Base-by-base conservation (phyloP, 2,113 vertebrate species). In the Alouatta palliata region DNA sequence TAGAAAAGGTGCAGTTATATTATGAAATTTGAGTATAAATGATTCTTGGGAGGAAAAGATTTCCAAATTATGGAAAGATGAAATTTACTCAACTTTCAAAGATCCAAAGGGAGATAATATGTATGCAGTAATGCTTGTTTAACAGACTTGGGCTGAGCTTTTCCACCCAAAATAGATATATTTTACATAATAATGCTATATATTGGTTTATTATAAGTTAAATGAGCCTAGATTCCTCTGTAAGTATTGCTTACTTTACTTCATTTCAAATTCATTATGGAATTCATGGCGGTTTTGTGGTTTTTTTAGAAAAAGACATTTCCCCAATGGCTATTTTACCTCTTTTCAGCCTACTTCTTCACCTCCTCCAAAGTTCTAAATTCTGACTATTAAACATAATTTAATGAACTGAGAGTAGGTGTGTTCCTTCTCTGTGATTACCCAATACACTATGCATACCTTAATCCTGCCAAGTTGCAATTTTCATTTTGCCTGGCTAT, bases 101-200 rank as follows among this genome's bases (percentile, higher is more conserved):
- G 70, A 93, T 87, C 70, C 92, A 88, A 70, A 58, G 91, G 96
- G 83, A 95, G 58, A 88, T 52, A 90, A 94, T 92, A 94, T 87
- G 11, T 54, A 90, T 94, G 79, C 71, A 94, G 47, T 77, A 92
- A 95, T 95, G 84, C 87, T 79, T 96, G 92, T 71, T 95, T 96
- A 97, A 85, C 89, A 88, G 87, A 86, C 87, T 97, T 16, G 12
- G 32, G 52, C 40, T 96, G 87, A 97, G 81, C 6, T 68, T 66
- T 96, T 79, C 45, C 1, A 70, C 56, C 54, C 54, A 92, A 95
- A 97, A 97, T 97, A 97, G 90, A 96, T 66, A 82, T 47, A 97
- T 96, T 98, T 98, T 97, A 94, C 87, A 97, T 97, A 98, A 97
- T 81, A 96, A 97, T 97, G 90, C 80, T 75, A 70, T 94, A 85